A percentile compares a stretch with the other conserved stretches of the same genome.
These are phyloP conservation scores for Penaeus indicus DNA, from an alignment of 1,140 invertebrate species.

Conservation along the genomic window DNA sequence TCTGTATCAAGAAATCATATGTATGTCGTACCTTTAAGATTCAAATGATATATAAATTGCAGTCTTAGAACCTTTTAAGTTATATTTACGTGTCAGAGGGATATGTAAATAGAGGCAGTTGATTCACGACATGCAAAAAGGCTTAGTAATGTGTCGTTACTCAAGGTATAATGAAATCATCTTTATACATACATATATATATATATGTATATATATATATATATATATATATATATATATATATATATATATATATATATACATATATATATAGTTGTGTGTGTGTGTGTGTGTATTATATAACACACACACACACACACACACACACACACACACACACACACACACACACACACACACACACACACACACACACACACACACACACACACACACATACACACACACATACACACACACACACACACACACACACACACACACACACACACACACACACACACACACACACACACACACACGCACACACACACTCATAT, in stretches of 20 bases:
- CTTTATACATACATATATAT: slow-evolving; percentile 21
- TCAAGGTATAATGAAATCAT: background rate
- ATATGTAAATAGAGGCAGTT: too few relatives aligned
- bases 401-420: slow-evolving; percentile 12
- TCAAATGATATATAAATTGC: too few relatives aligned
- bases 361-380: slow-evolving; percentile 24
- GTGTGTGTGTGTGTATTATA: slow-evolving; percentile 26
- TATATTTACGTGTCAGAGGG: too few relatives aligned
- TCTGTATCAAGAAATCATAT: too few relatives aligned
- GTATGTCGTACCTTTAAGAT: too few relatives aligned
- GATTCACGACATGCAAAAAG: too few relatives aligned
- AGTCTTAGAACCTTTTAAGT: too few relatives aligned
- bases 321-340: slow-evolving; percentile 13
- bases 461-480: too few relatives aligned
- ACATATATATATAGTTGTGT: slow-evolving; percentile 33
- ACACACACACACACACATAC: slow-evolving; percentile 18
- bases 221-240: slow-evolving; percentile 32
- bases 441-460: too few relatives aligned
- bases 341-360: slow-evolving; percentile 21
- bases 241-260: slow-evolving; percentile 18
- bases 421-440: background rate
- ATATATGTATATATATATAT: slow-evolving; percentile 7
- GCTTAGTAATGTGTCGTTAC: background rate
- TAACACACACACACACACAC: slow-evolving; percentile 2
- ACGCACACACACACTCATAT: too few relatives aligned